Conservation (phyloP, 1,140 invertebrate genomes). For the Paramacrobiotus metropolitanus region DNA sequence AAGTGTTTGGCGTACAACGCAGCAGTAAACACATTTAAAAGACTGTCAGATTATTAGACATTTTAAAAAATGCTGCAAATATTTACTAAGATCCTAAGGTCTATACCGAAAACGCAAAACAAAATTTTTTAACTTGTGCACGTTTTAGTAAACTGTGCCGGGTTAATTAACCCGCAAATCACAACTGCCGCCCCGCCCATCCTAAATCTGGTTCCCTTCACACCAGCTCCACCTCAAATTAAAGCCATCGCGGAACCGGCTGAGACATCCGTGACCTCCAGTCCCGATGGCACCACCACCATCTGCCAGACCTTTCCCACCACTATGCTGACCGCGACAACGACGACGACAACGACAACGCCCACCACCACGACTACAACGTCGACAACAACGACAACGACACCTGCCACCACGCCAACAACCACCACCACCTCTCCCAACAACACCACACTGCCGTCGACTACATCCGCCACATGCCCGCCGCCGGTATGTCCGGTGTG, state of each 20-base stretch:
- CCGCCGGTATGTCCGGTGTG: no score
- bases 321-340: not conserved
- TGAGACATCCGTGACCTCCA: not conserved
- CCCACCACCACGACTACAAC: not conserved
- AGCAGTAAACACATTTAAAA: not conserved
- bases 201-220: not conserved
- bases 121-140: no score
- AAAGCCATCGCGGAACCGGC: not conserved
- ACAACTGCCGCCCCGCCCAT: not conserved
- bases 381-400: not conserved
- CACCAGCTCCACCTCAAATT: not conserved
- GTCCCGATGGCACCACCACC: not conserved
- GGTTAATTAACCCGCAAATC: not conserved
- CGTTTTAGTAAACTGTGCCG: no score
- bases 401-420: not conserved
- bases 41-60: not conserved
- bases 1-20: not conserved
- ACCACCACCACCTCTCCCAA: not conserved
- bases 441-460: no score
- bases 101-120: no score
- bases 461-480: no score
- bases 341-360: not conserved
- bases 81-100: no score
- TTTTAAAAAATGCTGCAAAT: not conserved
- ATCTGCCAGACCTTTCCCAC: not conserved